These are phyloP conservation scores for Aricia agestis DNA, from an alignment of 1,140 invertebrate genomes.

Conservation along the genomic window DNA sequence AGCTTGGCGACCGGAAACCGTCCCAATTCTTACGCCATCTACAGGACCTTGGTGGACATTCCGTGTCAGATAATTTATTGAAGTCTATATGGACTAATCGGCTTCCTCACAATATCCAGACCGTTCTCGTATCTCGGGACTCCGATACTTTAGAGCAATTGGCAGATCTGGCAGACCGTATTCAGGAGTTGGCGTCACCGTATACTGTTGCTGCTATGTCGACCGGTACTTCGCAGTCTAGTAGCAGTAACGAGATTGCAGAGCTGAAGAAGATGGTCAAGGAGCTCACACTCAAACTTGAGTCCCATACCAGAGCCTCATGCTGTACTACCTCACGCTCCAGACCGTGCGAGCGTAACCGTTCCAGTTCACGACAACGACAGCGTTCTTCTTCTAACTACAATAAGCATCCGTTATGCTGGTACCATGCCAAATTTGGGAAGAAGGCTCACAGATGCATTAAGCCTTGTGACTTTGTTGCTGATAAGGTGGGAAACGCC, in stretches of 20 bases:
- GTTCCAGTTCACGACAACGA: constrained; percentile 15
- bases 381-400: constrained; percentile 12
- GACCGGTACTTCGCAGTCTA: background rate
- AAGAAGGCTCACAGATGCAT: background rate
- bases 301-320: constrained; percentile 1
- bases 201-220: constrained; percentile 20
- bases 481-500: too few species aligned
- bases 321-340: constrained; percentile 1
- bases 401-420: constrained; percentile 13
- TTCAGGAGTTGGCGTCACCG: constrained; percentile 26
- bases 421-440: constrained; percentile 13
- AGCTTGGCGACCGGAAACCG: too few species aligned
- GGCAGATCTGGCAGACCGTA: constrained; percentile 25
- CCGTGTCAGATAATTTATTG: too few species aligned
- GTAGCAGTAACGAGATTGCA: constrained; percentile 17
- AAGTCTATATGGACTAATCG: too few species aligned
- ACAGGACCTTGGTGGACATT: too few species aligned
- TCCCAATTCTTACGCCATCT: too few species aligned
- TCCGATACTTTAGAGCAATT: constrained; percentile 21
- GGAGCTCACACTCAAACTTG: background rate
- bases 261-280: constrained; percentile 24
- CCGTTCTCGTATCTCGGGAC: constrained; percentile 26
- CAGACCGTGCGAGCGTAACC: background rate
- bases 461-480: too few species aligned
- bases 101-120: constrained; percentile 3